Evolutionary conservation across 2,113 vertebrate species (phyloP), one percentile per base, ranked within the genome.

Genomic region (Epinephelus cyanopodus): DNA sequence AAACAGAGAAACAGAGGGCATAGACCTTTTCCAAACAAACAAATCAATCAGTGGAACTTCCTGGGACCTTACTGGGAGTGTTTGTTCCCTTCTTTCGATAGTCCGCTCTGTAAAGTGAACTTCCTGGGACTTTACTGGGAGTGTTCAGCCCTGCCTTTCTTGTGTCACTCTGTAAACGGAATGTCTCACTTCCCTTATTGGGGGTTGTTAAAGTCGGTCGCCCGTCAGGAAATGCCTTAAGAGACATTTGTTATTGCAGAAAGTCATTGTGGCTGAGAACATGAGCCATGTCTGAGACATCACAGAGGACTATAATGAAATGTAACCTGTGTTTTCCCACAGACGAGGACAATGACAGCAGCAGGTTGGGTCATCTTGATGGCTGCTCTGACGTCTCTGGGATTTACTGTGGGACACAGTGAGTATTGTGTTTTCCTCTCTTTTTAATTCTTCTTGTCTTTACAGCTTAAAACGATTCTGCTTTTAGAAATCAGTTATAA

Each of bases 141-240:
- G 71, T 68, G 61, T 73, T 85, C 0, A 18, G 64, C 21, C 18
- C 33, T 12, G 27, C 67, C 68, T 79, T 76, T 67, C 65, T 67
- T 47, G n/a, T 74, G 11, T 54, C 5, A 45, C 33, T 9, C 3
- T 62, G 6, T 7, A 48, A 25, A 19, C 33, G 5, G 19, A 21
- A 12, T 73, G 0, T 84, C 79, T 87, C 77, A 90, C 86, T 92
- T 92, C 91, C 83, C 74, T 65, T 72, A 68, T 37, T 17, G 33
- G 15, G 47, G 50, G 27, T 9, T 6, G 23, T 50, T 25, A 42
- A 50, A 18, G 47, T 37, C 12, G 3, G 15, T 9, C 1, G 29
- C n/a, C 0, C 2, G 1, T 7, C 61, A 80, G 77, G 70, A 83
- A 90, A 72, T 45, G 48, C 83, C 66, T 82, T 53, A 83, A 79